Percentiles rank a stretch among this genome's conserved stretches.
phyloP scores from a whole-genome alignment of 2,888 invertebrate species.

The Drosophila antonietae region DNA sequence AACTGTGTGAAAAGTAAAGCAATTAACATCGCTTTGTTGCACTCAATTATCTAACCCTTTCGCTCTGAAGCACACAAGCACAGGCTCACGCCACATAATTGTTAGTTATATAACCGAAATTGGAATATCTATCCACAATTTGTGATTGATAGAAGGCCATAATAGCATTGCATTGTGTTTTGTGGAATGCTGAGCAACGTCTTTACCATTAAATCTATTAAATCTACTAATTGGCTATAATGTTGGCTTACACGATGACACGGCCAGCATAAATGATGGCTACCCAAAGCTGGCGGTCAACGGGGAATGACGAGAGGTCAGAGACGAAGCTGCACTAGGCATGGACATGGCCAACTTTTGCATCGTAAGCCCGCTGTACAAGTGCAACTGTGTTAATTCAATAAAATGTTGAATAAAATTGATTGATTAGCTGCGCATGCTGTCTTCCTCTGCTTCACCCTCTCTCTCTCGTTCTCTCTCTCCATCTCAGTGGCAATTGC shows the following conservation, averaged over 20 bases:
- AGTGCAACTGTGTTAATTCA: constrained; percentile 51
- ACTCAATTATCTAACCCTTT: constrained; percentile 1
- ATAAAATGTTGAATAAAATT: constrained; percentile 62
- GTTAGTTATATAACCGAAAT: not conserved
- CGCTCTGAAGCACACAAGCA: constrained; percentile 7
- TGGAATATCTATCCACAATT: constrained; percentile 5
- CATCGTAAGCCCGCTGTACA: not conserved
- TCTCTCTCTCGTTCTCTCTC: not conserved
- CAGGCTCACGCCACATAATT: constrained; percentile 3
- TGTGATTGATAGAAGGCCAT: constrained; percentile 4
- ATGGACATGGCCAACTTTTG: not conserved
- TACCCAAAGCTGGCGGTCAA: not conserved
- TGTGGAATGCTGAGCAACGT: constrained; percentile 7
- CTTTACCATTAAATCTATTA: constrained; percentile 31
- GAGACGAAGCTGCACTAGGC: not conserved
- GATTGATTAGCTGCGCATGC: constrained; percentile 64
- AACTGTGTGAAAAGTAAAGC: constrained; percentile 13
- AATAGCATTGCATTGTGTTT: constrained; percentile 9
- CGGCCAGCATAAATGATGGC: constrained; percentile 1
- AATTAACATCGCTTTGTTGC: constrained; percentile 11
- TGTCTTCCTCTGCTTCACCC: not conserved
- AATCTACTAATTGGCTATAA: constrained; percentile 61
- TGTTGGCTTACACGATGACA: constrained; percentile 43
- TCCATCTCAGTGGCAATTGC: not conserved
- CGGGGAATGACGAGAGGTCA: not conserved